Evolutionary conservation across 2,888 invertebrate genomes (phyloP), one percentile per base, ranked within the genome.

Genomic region (Phyto melanocephala): DNA sequence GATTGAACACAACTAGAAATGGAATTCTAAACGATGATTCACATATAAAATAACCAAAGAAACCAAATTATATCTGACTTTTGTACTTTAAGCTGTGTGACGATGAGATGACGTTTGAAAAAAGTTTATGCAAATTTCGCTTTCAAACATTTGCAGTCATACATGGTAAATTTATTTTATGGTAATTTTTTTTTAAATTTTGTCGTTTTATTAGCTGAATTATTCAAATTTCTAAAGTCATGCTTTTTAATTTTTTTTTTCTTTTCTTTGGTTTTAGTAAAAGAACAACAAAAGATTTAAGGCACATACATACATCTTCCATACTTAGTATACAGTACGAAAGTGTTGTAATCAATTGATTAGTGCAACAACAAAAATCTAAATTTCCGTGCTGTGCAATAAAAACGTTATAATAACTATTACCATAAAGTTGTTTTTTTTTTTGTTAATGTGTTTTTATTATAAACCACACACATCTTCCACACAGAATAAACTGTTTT

Each of bases 251-350:
- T 45, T 45, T 47, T 47, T 47, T 20, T 10, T 20, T 47, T 3
- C 8, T 47, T 20, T 47, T 2, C 17, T n/a, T 40, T 20, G 15
- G 7, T 45, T 17, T n/a, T 17, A 15, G 4, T 1, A 11, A 6
- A 13, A 24, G 13, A 13, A 68, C 85, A 83, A 86, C 86, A 79
- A 86, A 87, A 84, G 86, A 87, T 86, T 87, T 82, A 86, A 81
- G 86, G 63, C 84, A 85, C 85, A 79, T 83, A 87, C 85, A 80
- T n/a, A n/a, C n/a, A n/a, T n/a, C n/a, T n/a, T n/a, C n/a, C n/a
- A n/a, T n/a, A n/a, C n/a, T n/a, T n/a, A n/a, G n/a, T n/a, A n/a
- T n/a, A n/a, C n/a, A n/a, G n/a, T n/a, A n/a, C n/a, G n/a, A n/a
- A n/a, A n/a, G n/a, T n/a, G n/a, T n/a, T n/a, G n/a, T n/a, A n/a